phyloP scores from a whole-genome alignment of 2,797 vertebrate genomes.

The Lepilemur ruficaudatus region DNA sequence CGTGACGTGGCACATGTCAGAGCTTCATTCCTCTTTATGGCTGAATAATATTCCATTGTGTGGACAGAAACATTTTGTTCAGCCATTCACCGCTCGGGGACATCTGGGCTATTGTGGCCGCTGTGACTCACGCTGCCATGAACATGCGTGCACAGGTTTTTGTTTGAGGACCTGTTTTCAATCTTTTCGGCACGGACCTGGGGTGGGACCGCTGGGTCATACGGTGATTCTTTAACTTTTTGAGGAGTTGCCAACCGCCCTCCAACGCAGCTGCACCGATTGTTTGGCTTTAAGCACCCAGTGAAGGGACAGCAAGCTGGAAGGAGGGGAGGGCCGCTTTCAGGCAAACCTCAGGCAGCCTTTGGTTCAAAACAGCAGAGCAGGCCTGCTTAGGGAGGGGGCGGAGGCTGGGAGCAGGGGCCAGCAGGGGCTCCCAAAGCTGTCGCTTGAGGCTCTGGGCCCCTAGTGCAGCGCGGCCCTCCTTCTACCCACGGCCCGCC shows the following conservation, averaged over 20 bases:
- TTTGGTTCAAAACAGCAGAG: background rate
- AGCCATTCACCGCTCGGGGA: fast-evolving
- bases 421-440: background rate
- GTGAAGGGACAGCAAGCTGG: background rate
- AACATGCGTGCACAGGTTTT: fast-evolving
- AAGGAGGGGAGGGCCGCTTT: background rate
- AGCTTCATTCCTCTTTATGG: background rate
- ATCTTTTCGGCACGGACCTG: fast-evolving
- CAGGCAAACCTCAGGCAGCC: fast-evolving
- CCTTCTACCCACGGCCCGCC: background rate
- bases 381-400: background rate
- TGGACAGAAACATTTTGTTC: fast-evolving
- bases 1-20: fast-evolving
- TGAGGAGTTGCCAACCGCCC: background rate
- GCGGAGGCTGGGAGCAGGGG: background rate
- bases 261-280: fast-evolving
- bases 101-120: fast-evolving
- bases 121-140: fast-evolving
- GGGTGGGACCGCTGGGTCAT: background rate
- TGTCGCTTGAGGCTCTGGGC: background rate
- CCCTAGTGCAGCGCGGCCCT: fast-evolving
- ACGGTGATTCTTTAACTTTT: fast-evolving
- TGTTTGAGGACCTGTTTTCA: fast-evolving
- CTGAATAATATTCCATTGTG: background rate
- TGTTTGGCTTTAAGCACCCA: background rate